Conservation (phyloP, 1,140 invertebrate genomes). For the Tetragonula clypearis region DNA sequence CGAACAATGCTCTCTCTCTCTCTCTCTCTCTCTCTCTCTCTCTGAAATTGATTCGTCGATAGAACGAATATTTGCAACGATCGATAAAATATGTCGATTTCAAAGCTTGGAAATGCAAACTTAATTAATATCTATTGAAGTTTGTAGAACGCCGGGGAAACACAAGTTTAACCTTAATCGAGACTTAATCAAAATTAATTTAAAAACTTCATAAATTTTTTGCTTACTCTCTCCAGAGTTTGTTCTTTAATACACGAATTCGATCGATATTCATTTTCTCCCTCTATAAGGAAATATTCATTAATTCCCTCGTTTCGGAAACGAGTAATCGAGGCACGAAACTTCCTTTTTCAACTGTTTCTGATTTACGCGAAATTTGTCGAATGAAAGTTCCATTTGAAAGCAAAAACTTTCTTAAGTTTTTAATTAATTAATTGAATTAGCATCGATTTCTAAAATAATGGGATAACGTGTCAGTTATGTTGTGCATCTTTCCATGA, state of each 20-base stretch:
- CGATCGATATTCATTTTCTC: background rate
- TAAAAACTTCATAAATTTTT: background rate
- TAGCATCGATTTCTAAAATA: background rate
- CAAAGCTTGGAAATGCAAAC: background rate
- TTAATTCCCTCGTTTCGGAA: background rate
- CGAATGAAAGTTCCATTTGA: background rate
- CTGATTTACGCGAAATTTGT: background rate
- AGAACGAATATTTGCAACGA: too few species aligned
- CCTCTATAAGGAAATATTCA: background rate
- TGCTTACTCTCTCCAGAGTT: background rate
- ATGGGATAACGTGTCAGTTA: background rate
- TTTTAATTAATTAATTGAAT: background rate
- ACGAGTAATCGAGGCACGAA: background rate
- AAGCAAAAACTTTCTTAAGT: background rate
- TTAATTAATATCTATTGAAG: background rate
- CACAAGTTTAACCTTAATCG: background rate
- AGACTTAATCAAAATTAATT: background rate
- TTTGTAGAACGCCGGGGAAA: background rate
- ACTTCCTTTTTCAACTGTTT: background rate
- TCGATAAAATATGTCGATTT: too few species aligned
- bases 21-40: conserved; percentile 1
- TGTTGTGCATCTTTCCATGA: background rate
- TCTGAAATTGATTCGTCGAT: background rate
- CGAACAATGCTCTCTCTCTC: too few species aligned
- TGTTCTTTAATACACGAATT: background rate